Base-by-base conservation (phyloP, 35 echinoderm and acorn worm genomes). In the Holothuria glaberrima region DNA sequence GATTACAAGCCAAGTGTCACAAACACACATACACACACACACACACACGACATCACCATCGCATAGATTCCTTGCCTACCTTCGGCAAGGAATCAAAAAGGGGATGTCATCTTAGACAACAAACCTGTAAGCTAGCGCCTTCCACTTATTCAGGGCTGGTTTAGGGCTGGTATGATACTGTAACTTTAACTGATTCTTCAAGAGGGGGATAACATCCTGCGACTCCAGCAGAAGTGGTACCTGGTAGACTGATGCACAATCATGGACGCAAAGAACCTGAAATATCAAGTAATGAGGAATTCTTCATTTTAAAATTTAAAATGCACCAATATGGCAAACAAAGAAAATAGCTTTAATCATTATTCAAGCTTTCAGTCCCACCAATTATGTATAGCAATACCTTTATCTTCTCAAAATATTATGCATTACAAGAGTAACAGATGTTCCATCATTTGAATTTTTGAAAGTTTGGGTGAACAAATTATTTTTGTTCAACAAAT, bases 231-330 rank as follows among this genome's bases (percentile, higher is more conserved):
- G 68, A 57, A 71, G 89, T 21, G 94, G 91, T 12, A 98, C 96
- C 21, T 93, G 90, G 70, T 98, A 98, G 5, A 98, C 90, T 10
- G 93, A 95, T 14, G 93, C 54, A 34, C 96, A 98, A 71, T 98
- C 96, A 86, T 98, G 93, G 14, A 98, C 93, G 62, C 96, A 98
- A 56, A 98, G 92, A 0, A 98, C 95, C 95, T 95, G 61, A 0
- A 44, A 41, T 41, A 16, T 75, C 46, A 10, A 75, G 17, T 24
- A 41, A 75, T 65, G 28, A 65, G 28, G 18, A 7, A 65, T 24
- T 65, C 7, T 2, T 41, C 36, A 41, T 41, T 2, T 41, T 41
- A 2, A 41, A 41, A 41, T 41, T 4, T 4, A 41, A 41, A 41
- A 41, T 41, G 7, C 7, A 4, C 36, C 36, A 4, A 2, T 7